Percentiles rank a stretch among this genome's conserved stretches.
Evolutionary conservation across 2,888 invertebrate genomes (phyloP).

Genomic region (Dysmachus trigonus): DNA sequence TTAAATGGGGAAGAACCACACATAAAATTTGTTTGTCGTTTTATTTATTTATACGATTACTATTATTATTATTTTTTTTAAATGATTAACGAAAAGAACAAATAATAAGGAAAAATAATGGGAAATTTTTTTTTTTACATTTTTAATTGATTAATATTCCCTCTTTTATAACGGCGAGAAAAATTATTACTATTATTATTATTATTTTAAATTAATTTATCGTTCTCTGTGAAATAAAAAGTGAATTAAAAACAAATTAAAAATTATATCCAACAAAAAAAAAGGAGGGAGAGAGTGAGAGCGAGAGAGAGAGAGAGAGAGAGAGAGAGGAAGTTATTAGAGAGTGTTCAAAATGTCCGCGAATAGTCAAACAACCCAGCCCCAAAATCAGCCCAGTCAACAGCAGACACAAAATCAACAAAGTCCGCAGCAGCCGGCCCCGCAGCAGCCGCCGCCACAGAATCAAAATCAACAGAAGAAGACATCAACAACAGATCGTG

Average conservation of each 20-base stretch:
- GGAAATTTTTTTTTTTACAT: no score
- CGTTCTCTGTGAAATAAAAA: no score
- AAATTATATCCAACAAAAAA: background rate
- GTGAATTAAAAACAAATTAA: background rate
- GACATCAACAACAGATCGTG: slow-evolving; percentile 41
- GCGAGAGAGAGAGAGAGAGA: background rate
- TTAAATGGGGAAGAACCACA: no score
- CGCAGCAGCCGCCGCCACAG: slow-evolving; percentile 51
- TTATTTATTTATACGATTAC: no score
- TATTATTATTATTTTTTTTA: no score
- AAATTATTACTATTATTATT: no score
- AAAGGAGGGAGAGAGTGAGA: background rate
- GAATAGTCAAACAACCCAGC: slow-evolving; percentile 48
- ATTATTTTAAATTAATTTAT: no score
- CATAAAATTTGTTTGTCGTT: no score
- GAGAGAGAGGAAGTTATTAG: background rate
- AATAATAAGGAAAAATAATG: no score
- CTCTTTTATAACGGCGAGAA: no score
- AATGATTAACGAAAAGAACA: no score
- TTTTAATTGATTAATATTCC: no score
- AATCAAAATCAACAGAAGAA: slow-evolving; percentile 40
- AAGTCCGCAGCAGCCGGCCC: slow-evolving; percentile 54
- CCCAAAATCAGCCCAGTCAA: slow-evolving; percentile 52
- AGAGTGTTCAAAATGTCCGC: slow-evolving; percentile 5
- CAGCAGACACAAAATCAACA: slow-evolving; percentile 57